Percentiles rank a stretch among this genome's conserved stretches.
Evolutionary conservation across 2,888 invertebrate species (phyloP).

Genomic region (Chalcosyrphus nemorum): DNA sequence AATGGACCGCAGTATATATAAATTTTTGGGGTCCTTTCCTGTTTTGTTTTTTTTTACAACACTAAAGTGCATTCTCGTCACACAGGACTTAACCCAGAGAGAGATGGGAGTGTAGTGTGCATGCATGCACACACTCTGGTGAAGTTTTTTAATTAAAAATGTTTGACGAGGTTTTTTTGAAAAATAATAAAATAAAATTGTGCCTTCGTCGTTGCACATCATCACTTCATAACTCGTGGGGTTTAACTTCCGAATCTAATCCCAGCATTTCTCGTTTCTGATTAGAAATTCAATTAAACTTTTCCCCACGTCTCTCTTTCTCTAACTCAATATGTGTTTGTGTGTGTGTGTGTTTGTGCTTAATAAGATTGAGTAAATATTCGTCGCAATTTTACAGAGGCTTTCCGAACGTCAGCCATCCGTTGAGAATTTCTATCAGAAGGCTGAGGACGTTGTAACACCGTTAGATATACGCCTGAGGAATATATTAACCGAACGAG

Average conservation of each 20-base stretch:
- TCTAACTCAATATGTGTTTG: constrained; percentile 60
- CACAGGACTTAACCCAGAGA: background rate
- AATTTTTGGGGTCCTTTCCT: background rate
- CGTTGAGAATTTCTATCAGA: constrained; percentile 66
- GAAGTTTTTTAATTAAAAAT: constrained; percentile 66
- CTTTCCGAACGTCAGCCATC: constrained; percentile 63
- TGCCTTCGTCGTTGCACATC: constrained; percentile 16
- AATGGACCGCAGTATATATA: constrained; percentile 16
- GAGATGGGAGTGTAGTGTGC: background rate
- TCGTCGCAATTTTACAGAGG: constrained; percentile 39
- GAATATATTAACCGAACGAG: constrained; percentile 74
- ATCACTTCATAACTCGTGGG: constrained; percentile 20
- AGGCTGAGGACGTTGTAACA: constrained; percentile 64
- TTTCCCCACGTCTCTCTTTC: background rate
- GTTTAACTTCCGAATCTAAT: constrained; percentile 8
- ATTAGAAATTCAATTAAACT: too few relatives aligned
- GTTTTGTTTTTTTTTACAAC: background rate
- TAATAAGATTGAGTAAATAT: constrained; percentile 43
- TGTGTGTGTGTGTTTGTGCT: constrained; percentile 6
- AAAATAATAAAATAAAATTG: background rate
- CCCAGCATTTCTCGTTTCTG: background rate
- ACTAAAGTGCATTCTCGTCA: constrained; percentile 12
- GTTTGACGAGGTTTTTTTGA: constrained; percentile 19
- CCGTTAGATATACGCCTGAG: constrained; percentile 51
- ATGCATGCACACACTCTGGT: background rate